Evolutionary conservation across 2,888 invertebrate species (phyloP).

Genomic region (Chymomyza procnemis): DNA sequence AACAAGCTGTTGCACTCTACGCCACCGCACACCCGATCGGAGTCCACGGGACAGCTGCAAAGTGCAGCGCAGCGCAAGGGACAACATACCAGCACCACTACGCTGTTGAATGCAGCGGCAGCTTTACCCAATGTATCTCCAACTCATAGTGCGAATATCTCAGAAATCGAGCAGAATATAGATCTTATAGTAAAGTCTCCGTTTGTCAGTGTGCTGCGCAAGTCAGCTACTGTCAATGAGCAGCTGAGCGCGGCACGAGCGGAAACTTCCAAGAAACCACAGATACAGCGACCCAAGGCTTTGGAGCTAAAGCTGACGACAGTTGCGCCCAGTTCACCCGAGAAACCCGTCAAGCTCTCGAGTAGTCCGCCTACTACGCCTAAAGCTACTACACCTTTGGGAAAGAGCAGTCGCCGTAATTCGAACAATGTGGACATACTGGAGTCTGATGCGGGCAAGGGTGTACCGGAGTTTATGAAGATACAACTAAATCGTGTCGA

Average conservation of each 20-base stretch:
- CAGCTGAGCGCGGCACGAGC: conserved; percentile 12
- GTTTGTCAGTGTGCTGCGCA: conserved; percentile 74
- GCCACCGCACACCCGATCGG: conserved; percentile 44
- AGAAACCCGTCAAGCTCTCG: conserved; percentile 30
- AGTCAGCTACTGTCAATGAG: conserved; percentile 54
- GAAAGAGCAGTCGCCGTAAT: conserved; percentile 56
- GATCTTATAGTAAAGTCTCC: conserved; percentile 77
- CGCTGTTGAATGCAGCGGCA: conserved; percentile 28
- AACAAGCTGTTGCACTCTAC: conserved; percentile 68
- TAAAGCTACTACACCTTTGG: not conserved
- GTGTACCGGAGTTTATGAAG: conserved; percentile 84
- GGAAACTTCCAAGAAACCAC: conserved; percentile 10
- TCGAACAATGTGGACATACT: conserved; percentile 55
- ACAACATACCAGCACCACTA: conserved; percentile 39
- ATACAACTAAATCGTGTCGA: conserved; percentile 86
- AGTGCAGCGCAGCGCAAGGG: conserved; percentile 36
- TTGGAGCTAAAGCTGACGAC: conserved; percentile 53
- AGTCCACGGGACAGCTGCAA: conserved; percentile 46
- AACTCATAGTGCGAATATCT: conserved; percentile 47
- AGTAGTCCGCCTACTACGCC: not conserved
- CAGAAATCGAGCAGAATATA: conserved; percentile 76
- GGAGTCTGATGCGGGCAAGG: not conserved
- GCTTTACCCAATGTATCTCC: conserved; percentile 38
- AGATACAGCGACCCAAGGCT: conserved; percentile 54
- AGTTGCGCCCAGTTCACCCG: conserved; percentile 33